These are phyloP conservation scores for Prochilodus magdalenae DNA, from an alignment of 2,113 vertebrate species.

Conservation along the genomic window DNA sequence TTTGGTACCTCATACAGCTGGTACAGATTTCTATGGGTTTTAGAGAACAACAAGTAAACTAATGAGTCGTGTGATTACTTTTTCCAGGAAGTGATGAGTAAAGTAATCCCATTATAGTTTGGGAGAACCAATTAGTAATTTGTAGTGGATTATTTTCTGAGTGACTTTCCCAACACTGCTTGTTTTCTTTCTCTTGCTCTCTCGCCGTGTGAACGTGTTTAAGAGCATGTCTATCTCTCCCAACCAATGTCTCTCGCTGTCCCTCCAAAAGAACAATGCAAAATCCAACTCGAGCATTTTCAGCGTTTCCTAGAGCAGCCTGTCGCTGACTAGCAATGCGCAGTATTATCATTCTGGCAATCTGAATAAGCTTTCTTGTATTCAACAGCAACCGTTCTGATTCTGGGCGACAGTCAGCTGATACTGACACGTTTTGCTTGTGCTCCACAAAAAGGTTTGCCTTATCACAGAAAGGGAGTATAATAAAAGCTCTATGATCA, in stretches of 20 bases:
- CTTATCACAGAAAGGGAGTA: not conserved
- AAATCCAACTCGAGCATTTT: not conserved
- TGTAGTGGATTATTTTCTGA: conserved; percentile 1
- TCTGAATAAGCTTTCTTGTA: not conserved
- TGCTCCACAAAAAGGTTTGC: not conserved
- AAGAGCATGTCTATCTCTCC: not conserved
- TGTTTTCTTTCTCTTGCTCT: not conserved
- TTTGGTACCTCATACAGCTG: not conserved
- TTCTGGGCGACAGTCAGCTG: not conserved
- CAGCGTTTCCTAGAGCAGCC: not conserved
- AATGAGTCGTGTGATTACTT: not conserved
- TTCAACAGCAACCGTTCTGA: not conserved
- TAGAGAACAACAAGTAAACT: not conserved
- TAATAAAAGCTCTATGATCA: not conserved
- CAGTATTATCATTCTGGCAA: not conserved
- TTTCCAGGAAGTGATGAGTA: not conserved
- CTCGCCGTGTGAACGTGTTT: too few relatives aligned
- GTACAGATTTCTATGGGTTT: not conserved
- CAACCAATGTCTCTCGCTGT: not conserved
- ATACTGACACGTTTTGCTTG: not conserved
- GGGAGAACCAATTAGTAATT: not conserved
- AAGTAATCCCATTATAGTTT: not conserved
- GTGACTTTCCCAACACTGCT: not conserved
- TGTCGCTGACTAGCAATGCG: not conserved
- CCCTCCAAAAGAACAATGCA: not conserved